Evolutionary conservation across 2,113 vertebrate species (phyloP), one percentile per base, ranked within the genome.

Genomic region (Megaceryle maxima): DNA sequence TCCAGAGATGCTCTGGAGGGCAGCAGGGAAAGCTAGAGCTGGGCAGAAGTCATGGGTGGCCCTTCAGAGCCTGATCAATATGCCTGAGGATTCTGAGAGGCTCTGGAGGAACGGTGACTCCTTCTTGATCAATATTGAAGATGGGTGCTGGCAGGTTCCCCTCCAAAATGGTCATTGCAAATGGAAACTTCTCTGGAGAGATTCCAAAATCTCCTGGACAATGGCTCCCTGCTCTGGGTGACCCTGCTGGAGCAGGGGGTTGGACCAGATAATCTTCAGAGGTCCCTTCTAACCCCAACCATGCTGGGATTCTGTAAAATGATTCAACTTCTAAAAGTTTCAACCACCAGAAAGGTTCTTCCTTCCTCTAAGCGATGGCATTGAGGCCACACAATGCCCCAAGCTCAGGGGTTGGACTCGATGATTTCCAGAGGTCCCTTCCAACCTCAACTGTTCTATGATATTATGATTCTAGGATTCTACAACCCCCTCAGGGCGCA

Each of bases 321-420:
- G 1, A 31, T 29, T 41, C 28, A 4, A 13, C 29, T 25, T 9
- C 18, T 25, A 31, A 43, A 55, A 60, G 29, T 17, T 39, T 35
- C 12, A 11, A 48, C 16, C 73, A 26, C 2, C 19, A 13, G 48
- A 26, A 37, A 44, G n/a, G 48, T 1, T 10, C 7, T 50, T 35
- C 48, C 25, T 25, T 37, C 46, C 70, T n/a, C 25, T 10, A 2
- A 25, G 46, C 15, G 29, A 3, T 7, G 11, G 24, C 80, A 33
- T 9, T 0, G 5, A 35, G 53, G 68, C 13, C 8, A 0, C 0
- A 2, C 39, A 5, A 2, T 0, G 13, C 39, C 37, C 37, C 7
- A 18, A 63, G 67, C 62, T 62, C 35, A 41, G 39, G 39, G 13
- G 10, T 41, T 41, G 39, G 39, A 41, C 39, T 41, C 39, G 39